These are phyloP conservation scores for Orius insidiosus DNA, from an alignment of 1,140 invertebrate genomes.

Conservation along the genomic window DNA sequence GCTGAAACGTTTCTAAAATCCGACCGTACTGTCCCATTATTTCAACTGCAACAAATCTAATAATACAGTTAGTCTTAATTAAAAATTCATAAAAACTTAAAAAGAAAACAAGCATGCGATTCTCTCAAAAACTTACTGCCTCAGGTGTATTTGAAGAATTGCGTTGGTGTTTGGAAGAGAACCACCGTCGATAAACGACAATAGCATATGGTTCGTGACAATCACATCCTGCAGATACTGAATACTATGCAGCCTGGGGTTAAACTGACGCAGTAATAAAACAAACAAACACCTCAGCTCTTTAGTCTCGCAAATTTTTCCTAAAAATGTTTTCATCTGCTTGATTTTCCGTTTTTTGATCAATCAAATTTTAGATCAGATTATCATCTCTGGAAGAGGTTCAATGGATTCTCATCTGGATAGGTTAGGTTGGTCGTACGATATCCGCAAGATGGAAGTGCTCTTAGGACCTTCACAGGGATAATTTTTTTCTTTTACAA, in stretches of 20 bases:
- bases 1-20: slow-evolving; percentile 47
- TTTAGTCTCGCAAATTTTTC: slow-evolving; percentile 40
- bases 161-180: slow-evolving; percentile 23
- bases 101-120: not conserved
- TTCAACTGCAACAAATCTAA: slow-evolving; percentile 48
- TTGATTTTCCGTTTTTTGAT: not conserved
- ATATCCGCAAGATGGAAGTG: too few species aligned
- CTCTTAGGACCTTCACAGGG: too few species aligned
- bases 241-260: slow-evolving; percentile 44
- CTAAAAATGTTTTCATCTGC: slow-evolving; percentile 21
- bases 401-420: too few species aligned
- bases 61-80: slow-evolving; percentile 6
- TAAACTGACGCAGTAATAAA: slow-evolving; percentile 47
- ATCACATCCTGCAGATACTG: slow-evolving; percentile 63
- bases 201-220: slow-evolving; percentile 53
- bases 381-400: too few species aligned
- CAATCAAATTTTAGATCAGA: too few species aligned
- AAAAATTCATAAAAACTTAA: not conserved
- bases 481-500: too few species aligned
- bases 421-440: too few species aligned
- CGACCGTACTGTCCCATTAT: slow-evolving; percentile 59
- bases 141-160: slow-evolving; percentile 40
- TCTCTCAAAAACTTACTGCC: slow-evolving; percentile 40
- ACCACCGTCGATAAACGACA: slow-evolving; percentile 46
- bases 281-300: slow-evolving; percentile 54